Conservation (phyloP, 2,888 invertebrate genomes). For the Perithous albicinctus region DNA sequence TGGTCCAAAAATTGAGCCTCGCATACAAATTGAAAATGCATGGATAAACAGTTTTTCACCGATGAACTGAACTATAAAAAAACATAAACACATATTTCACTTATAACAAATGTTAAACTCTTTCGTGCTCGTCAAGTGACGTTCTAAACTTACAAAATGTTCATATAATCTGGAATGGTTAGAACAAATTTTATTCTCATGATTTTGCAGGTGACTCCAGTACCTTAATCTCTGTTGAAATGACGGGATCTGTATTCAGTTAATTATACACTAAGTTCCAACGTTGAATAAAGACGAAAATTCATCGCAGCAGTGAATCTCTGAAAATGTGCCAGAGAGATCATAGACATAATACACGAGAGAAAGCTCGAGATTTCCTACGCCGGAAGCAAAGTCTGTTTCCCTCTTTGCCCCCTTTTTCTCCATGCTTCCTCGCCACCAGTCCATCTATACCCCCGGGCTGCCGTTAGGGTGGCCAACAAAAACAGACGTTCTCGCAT, state of each 20-base stretch:
- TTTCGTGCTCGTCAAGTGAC: no score
- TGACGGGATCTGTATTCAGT: neutral
- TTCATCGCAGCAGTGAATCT: neutral
- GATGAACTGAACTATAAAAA: no score
- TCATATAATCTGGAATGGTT: no score
- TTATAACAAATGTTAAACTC: no score
- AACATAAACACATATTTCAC: no score
- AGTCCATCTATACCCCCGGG: constrained; percentile 46
- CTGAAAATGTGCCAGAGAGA: constrained; percentile 31
- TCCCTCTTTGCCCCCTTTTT: constrained; percentile 18
- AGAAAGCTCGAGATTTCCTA: constrained; percentile 12
- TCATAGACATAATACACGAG: constrained; percentile 20
- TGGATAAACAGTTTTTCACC: no score
- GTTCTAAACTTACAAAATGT: no score
- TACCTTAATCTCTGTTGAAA: no score
- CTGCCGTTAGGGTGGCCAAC: constrained; percentile 48
- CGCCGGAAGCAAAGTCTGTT: constrained; percentile 31
- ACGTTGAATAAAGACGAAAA: constrained; percentile 3
- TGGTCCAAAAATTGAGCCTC: no score
- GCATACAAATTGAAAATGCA: no score
- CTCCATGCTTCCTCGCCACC: constrained; percentile 6
- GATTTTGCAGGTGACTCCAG: no score
- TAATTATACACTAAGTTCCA: neutral
- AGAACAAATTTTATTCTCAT: no score
- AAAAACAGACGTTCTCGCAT: constrained; percentile 65